Conservation (phyloP, 2,888 invertebrate species). For the Stenodera caucasica region DNA sequence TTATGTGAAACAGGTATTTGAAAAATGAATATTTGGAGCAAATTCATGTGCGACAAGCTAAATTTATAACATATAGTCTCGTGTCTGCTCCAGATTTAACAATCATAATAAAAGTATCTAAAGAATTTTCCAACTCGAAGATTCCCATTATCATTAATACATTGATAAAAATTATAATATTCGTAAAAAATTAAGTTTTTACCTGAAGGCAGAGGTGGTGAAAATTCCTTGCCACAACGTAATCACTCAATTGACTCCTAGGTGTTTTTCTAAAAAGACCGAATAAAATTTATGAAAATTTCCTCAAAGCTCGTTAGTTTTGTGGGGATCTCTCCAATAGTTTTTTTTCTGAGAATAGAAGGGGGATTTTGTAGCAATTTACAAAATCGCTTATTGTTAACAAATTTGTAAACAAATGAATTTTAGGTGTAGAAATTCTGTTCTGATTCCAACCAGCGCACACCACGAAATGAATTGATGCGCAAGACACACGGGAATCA, state of each 20-base stretch:
- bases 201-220: constrained; percentile 4
- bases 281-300: too few relatives aligned
- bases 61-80: background rate
- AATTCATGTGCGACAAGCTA: background rate
- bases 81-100: background rate
- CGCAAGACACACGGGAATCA: background rate
- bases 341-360: background rate
- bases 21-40: background rate
- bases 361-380: background rate
- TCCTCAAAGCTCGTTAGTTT: too few relatives aligned
- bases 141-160: too few relatives aligned
- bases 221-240: background rate
- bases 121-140: too few relatives aligned
- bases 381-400: background rate
- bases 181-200: background rate
- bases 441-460: background rate
- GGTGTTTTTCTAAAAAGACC: background rate
- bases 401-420: background rate
- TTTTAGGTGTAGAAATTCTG: background rate
- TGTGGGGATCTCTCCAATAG: background rate
- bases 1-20: background rate
- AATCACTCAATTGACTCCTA: background rate
- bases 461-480: background rate
- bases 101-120: too few relatives aligned
- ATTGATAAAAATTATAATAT: too few relatives aligned